Conservation (phyloP, 2,113 vertebrate genomes). For the Eublepharis macularius region DNA sequence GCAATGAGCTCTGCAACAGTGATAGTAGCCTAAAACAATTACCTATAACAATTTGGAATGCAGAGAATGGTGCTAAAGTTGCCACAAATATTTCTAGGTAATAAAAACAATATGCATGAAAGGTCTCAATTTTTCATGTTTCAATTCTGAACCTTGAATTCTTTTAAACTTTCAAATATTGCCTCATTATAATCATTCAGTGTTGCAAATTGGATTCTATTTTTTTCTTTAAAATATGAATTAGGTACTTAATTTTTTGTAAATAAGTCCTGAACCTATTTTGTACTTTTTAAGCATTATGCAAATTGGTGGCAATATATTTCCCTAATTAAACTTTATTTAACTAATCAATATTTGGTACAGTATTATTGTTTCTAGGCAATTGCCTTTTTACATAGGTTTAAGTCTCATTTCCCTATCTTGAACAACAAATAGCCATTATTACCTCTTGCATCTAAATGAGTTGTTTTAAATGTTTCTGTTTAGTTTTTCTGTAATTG, state of each 20-base stretch:
- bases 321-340: not conserved
- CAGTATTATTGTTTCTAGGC: not conserved
- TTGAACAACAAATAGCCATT: not conserved
- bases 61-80: not conserved
- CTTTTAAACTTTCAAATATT: not conserved
- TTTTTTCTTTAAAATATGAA: not conserved
- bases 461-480: not conserved
- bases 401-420: not conserved
- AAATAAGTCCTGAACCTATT: not conserved
- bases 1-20: not conserved
- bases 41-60: not conserved
- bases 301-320: not conserved
- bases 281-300: not conserved
- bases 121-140: rapidly evolving
- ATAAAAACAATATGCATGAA: not conserved
- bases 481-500: not conserved
- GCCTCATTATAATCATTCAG: not conserved
- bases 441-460: not conserved
- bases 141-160: not conserved
- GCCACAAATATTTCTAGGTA: not conserved
- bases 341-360: not conserved
- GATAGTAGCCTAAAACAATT: not conserved
- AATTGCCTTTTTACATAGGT: not conserved
- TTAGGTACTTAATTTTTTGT: not conserved
- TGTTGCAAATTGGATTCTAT: not conserved